phyloP scores from a whole-genome alignment of 2,888 invertebrate genomes.

The Kryphioiulus occultus region DNA sequence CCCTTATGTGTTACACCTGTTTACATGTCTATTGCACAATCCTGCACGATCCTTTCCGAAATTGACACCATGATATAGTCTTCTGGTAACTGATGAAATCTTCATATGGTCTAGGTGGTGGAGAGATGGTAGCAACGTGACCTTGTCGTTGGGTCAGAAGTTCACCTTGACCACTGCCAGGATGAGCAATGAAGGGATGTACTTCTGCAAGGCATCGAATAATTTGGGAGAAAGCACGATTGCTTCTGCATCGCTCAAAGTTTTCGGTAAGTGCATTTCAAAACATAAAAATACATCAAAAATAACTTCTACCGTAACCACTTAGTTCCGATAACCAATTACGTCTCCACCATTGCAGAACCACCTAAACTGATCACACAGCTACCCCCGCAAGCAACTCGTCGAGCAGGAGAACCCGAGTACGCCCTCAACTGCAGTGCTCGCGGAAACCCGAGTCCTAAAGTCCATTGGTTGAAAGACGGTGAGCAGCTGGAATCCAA shows the following conservation, averaged over 20 bases:
- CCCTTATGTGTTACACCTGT: neutral
- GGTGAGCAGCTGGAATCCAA: conserved; percentile 55
- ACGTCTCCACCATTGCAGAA: conserved; percentile 65
- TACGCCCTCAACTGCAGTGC: conserved; percentile 85
- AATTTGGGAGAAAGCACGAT: conserved; percentile 86
- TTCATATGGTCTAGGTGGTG: conserved; percentile 71
- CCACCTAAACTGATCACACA: conserved; percentile 85
- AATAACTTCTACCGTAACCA: neutral
- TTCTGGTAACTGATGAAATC: neutral
- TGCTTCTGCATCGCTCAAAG: conserved; percentile 83
- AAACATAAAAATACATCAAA: neutral
- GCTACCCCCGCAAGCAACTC: conserved; percentile 65
- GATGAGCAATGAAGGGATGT: conserved; percentile 81
- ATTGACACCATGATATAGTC: too few relatives aligned
- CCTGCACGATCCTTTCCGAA: too few relatives aligned
- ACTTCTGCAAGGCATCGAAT: conserved; percentile 89
- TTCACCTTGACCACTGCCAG: conserved; percentile 87
- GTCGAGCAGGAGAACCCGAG: conserved; percentile 77
- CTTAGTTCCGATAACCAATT: too few relatives aligned
- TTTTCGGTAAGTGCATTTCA: conserved; percentile 66
- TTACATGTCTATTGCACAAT: too few relatives aligned
- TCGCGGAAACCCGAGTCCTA: conserved; percentile 85
- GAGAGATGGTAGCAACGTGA: conserved; percentile 72
- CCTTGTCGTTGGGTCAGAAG: conserved; percentile 79
- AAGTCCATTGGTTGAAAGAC: conserved; percentile 83